Percentiles rank a stretch among this genome's conserved stretches.
Evolutionary conservation across 2,797 vertebrate genomes (phyloP).

Genomic region (Takifugu rubripes): DNA sequence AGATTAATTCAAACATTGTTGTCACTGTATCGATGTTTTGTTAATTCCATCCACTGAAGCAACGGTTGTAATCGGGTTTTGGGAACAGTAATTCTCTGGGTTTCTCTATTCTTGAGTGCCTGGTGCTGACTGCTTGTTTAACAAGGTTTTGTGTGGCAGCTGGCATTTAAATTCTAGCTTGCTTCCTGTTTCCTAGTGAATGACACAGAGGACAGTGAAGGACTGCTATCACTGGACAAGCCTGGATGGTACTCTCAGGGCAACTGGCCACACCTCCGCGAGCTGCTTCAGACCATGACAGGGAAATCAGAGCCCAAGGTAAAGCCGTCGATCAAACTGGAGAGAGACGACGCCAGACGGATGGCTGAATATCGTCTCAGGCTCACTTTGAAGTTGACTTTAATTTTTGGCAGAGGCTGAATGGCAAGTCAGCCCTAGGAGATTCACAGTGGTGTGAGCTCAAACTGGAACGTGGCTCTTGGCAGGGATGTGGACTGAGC

Average conservation of each 20-base stretch:
- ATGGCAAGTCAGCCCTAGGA: slow-evolving; percentile 39
- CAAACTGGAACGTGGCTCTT: slow-evolving; percentile 35
- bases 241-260: slow-evolving; percentile 97
- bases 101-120: background rate
- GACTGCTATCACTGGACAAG: slow-evolving; percentile 83
- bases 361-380: slow-evolving; percentile 5
- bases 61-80: slow-evolving; percentile 10
- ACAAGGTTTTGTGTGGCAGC: slow-evolving; percentile 12
- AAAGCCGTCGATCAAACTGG: slow-evolving; percentile 19
- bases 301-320: slow-evolving; percentile 90
- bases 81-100: background rate
- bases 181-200: slow-evolving; percentile 74
- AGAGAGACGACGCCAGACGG: slow-evolving; percentile 1
- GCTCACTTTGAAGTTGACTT: slow-evolving; percentile 43
- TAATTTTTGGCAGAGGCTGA: slow-evolving; percentile 44
- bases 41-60: slow-evolving; percentile 11
- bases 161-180: slow-evolving; percentile 3
- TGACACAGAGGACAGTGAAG: slow-evolving; percentile 84
- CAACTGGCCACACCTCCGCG: slow-evolving; percentile 87
- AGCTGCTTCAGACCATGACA: slow-evolving; percentile 89
- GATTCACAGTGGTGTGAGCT: slow-evolving; percentile 55
- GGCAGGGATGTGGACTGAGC: slow-evolving; percentile 23
- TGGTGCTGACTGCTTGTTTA: slow-evolving; percentile 15
- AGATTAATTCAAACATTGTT: too few relatives aligned
- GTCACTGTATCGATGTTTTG: background rate